Conservation (phyloP, 2,888 invertebrate species). For the Drosophila imparisetae region DNA sequence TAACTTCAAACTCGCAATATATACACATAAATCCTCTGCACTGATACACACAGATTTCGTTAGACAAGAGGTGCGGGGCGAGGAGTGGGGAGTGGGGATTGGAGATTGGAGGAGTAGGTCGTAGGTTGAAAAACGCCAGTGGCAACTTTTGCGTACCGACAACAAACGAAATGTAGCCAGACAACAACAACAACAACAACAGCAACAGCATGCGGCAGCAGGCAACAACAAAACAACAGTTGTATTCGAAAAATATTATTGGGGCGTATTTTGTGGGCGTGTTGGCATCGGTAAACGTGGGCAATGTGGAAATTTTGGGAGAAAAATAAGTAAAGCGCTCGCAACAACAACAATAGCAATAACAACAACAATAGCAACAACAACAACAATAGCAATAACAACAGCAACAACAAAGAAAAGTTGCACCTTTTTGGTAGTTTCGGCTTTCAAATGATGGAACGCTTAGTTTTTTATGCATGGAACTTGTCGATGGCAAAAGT, state of each 20-base stretch:
- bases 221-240: slow-evolving; percentile 28
- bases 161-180: slow-evolving; percentile 45
- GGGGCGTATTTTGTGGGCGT: slow-evolving; percentile 63
- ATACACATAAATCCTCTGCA: slow-evolving; percentile 78
- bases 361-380: slow-evolving; percentile 3
- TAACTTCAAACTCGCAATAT: slow-evolving; percentile 80
- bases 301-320: slow-evolving; percentile 27
- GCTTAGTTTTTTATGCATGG: slow-evolving; percentile 64
- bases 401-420: slow-evolving; percentile 29
- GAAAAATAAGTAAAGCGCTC: slow-evolving; percentile 31
- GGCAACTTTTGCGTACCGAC: slow-evolving; percentile 56
- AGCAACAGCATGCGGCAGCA: slow-evolving; percentile 1
- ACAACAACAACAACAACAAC: slow-evolving; percentile 28
- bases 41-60: slow-evolving; percentile 75
- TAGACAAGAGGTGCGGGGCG: slow-evolving; percentile 24
- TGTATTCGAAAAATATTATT: slow-evolving; percentile 73
- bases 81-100: not conserved
- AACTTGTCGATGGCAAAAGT: slow-evolving; percentile 73
- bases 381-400: slow-evolving; percentile 4
- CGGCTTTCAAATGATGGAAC: slow-evolving; percentile 56
- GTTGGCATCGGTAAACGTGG: slow-evolving; percentile 26
- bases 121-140: slow-evolving; percentile 47
- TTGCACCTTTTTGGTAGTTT: slow-evolving; percentile 53
- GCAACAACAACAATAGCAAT: slow-evolving; percentile 9
- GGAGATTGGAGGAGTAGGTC: slow-evolving; percentile 10